Evolutionary conservation across 2,888 invertebrate genomes (phyloP).

Genomic region (Patella caerulea): DNA sequence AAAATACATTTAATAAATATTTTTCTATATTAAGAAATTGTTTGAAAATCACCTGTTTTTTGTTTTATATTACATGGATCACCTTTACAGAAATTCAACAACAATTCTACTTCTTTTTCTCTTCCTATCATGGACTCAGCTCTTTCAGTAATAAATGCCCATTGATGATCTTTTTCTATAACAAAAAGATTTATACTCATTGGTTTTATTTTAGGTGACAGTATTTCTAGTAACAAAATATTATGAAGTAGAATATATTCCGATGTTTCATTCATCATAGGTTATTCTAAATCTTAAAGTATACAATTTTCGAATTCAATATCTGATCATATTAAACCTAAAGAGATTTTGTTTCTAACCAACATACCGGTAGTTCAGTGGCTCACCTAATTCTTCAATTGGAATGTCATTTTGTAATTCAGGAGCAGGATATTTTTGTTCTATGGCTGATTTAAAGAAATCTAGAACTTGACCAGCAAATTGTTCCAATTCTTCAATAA

Average conservation of each 20-base stretch:
- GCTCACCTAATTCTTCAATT: constrained; percentile 34
- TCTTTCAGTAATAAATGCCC: constrained; percentile 50
- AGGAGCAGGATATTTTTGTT: constrained; percentile 46
- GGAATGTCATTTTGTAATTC: constrained; percentile 18
- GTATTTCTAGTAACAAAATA: too few species aligned
- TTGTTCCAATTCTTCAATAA: constrained; percentile 44
- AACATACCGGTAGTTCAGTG: too few species aligned
- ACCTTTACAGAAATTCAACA: constrained; percentile 44
- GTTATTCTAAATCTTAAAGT: too few species aligned
- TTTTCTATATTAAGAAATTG: not conserved
- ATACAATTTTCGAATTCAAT: too few species aligned
- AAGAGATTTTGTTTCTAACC: too few species aligned
- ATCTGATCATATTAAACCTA: too few species aligned
- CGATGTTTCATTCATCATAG: too few species aligned
- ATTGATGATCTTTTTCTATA: constrained; percentile 52
- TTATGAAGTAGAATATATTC: too few species aligned
- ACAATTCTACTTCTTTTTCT: constrained; percentile 43
- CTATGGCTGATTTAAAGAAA: constrained; percentile 61
- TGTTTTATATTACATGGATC: constrained; percentile 21
- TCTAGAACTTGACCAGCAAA: constrained; percentile 55
- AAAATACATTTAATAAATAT: too few species aligned
- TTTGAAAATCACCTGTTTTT: constrained; percentile 28
- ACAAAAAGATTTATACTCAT: not conserved
- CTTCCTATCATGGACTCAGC: constrained; percentile 58
- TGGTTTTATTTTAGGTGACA: constrained; percentile 14